Evolutionary conservation across 2,888 invertebrate species (phyloP), one percentile per base, ranked within the genome.

Genomic region (Amphipoea lucens): DNA sequence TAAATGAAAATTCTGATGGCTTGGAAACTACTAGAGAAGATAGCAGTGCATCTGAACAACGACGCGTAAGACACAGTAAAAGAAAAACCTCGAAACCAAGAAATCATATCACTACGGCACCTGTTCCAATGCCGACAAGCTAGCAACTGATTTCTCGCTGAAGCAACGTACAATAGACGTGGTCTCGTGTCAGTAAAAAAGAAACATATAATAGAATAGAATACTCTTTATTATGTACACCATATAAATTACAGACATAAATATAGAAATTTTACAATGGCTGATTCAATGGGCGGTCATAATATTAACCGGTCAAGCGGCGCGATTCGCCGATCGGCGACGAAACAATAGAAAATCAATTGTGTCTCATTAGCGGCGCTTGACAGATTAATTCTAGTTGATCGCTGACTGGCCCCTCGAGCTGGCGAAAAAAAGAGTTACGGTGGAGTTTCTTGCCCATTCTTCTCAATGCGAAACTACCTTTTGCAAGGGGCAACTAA

Each of bases 81-180:
- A 69, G 63, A 57, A 74, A 74, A 45, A 20, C 76, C 78, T 76
- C 40, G 3, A 62, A 42, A 48, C 4, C 2, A 73, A 66, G 57
- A 60, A 42, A 65, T 48, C 66, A 69, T 48, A 29, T 45, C 14
- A n/a, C 3, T 48, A 48, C 36, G 23, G 1, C 14, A 51, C 0
- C 1, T 69, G 48, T 36, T 29, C 20, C 7, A 69, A 20, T 0
- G 11, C 5, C 51, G 14, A 36, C 4, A 20, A 36, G 7, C 29
- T 69, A 36, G 4, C 36, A 4, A 69, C 7, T 7, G 36, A 36
- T 36, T 70, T 36, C 1, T 54, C 14, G 36, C 23, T 9, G 23
- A 29, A 29, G 5, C 36, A 36, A 51, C 29, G 48, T 69, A 20
- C 20, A 45, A 67, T 60, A 60, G n/a, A 60, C 11, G n/a, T n/a